Evolutionary conservation across 1,140 invertebrate genomes (phyloP).

Genomic region (Choristoneura fumiferana): DNA sequence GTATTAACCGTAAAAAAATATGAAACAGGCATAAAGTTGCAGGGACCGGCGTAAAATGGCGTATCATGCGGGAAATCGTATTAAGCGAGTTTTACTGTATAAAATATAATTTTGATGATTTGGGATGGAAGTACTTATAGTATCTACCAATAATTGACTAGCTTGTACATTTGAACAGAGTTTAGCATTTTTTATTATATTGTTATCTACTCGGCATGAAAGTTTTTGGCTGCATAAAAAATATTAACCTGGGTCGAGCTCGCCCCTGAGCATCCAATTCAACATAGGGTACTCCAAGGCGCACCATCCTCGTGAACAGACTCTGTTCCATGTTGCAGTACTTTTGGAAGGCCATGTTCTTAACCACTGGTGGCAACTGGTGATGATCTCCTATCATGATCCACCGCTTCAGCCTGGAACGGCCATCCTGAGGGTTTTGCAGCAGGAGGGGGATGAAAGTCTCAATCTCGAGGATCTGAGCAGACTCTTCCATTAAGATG

Average conservation of each 20-base stretch:
- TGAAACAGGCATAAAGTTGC: too few relatives aligned
- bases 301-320: conserved; percentile 96
- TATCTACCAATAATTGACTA: too few relatives aligned
- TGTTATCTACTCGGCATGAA: too few relatives aligned
- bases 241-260: conserved; percentile 87
- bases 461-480: conserved; percentile 99
- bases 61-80: too few relatives aligned
- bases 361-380: conserved; percentile 99
- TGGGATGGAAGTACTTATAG: too few relatives aligned
- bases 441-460: conserved; percentile 98
- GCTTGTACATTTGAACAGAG: too few relatives aligned
- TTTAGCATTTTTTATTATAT: too few relatives aligned
- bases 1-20: too few relatives aligned
- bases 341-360: conserved; percentile 99
- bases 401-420: conserved; percentile 98
- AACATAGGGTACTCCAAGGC: conserved; percentile 97
- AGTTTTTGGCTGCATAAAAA: too few relatives aligned
- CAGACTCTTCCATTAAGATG: conserved; percentile 99
- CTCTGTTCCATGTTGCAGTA: conserved; percentile 99
- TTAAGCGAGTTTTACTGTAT: too few relatives aligned
- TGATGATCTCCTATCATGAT: conserved; percentile 99
- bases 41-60: too few relatives aligned
- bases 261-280: conserved; percentile 98
- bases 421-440: conserved; percentile 98
- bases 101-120: too few relatives aligned